A percentile compares a stretch with the other conserved stretches of the same genome.
phyloP scores from a whole-genome alignment of 2,888 invertebrate species.

The Synanthedon tipuliformis region DNA sequence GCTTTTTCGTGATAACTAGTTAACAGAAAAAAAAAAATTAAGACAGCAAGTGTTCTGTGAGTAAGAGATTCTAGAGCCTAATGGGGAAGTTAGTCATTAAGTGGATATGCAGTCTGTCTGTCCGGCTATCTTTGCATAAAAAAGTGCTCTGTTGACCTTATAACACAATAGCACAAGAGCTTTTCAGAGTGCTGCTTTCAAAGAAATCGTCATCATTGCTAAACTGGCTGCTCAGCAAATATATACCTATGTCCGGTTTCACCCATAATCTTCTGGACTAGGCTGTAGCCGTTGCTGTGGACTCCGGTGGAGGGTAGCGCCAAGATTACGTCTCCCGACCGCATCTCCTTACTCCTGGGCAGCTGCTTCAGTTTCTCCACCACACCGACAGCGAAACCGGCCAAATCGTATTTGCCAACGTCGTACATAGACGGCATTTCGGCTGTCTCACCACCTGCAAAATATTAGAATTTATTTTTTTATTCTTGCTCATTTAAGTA shows the following conservation, averaged over 20 bases:
- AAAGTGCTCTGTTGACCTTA: too few species aligned
- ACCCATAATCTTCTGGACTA: conserved; percentile 84
- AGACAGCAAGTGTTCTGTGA: too few species aligned
- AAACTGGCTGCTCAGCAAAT: neutral
- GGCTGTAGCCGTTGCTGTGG: conserved; percentile 95
- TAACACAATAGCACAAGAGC: too few species aligned
- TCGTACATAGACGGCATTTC: conserved; percentile 97
- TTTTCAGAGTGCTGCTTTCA: too few species aligned
- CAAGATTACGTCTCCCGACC: conserved; percentile 82
- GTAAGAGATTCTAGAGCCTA: too few species aligned
- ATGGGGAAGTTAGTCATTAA: too few species aligned
- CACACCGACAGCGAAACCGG: conserved; percentile 95
- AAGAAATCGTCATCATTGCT: too few species aligned
- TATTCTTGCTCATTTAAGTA: too few species aligned
- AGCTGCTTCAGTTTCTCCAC: conserved; percentile 80
- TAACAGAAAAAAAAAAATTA: too few species aligned
- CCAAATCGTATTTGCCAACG: conserved; percentile 90
- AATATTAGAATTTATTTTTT: too few species aligned
- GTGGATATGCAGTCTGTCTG: too few species aligned
- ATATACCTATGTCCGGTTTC: conserved; percentile 70
- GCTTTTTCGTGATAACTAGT: conserved; percentile 47
- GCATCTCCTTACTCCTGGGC: conserved; percentile 76
- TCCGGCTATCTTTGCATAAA: too few species aligned
- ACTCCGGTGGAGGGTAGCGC: conserved; percentile 91
- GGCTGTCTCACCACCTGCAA: conserved; percentile 91